Evolutionary conservation across 1,140 invertebrate species (phyloP).

Genomic region (Drosophila rufa): DNA sequence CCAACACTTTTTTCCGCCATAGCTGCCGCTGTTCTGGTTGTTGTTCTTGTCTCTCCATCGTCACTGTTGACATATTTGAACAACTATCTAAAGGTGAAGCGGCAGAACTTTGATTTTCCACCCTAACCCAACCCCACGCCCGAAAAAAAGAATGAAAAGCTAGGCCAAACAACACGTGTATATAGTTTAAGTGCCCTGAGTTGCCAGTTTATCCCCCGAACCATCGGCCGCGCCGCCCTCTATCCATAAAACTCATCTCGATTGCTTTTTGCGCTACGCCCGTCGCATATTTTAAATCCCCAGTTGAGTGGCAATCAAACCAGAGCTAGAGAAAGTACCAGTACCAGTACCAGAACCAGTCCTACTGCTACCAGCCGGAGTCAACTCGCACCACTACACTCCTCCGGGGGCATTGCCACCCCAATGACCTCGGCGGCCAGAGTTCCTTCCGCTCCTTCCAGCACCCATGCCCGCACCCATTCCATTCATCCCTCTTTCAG

Average conservation of each 20-base stretch:
- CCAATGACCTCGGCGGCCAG: conserved; percentile 44
- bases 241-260: conserved; percentile 47
- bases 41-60: conserved; percentile 17
- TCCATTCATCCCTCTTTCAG: conserved; percentile 13
- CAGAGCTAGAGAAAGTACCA: conserved; percentile 41
- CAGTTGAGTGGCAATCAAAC: conserved; percentile 81
- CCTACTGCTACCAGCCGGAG: conserved; percentile 10
- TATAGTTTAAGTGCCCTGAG: conserved; percentile 58
- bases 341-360: conserved; percentile 34
- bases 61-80: conserved; percentile 79
- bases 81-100: conserved; percentile 68
- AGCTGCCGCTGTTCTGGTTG: not conserved
- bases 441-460: conserved; percentile 15
- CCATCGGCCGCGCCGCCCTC: conserved; percentile 6
- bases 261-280: conserved; percentile 74
- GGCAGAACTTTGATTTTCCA: conserved; percentile 73
- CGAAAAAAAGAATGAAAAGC: conserved; percentile 2
- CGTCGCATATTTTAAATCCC: conserved; percentile 82
- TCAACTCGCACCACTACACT: conserved; percentile 27
- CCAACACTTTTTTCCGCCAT: conserved; percentile 48
- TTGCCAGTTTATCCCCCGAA: conserved; percentile 46
- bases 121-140: not conserved
- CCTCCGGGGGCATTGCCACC: conserved; percentile 28
- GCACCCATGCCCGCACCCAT: not conserved
- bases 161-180: conserved; percentile 62